Evolutionary conservation across 1,140 invertebrate species (phyloP), one percentile per base, ranked within the genome.

Genomic region (Apis mellifera): DNA sequence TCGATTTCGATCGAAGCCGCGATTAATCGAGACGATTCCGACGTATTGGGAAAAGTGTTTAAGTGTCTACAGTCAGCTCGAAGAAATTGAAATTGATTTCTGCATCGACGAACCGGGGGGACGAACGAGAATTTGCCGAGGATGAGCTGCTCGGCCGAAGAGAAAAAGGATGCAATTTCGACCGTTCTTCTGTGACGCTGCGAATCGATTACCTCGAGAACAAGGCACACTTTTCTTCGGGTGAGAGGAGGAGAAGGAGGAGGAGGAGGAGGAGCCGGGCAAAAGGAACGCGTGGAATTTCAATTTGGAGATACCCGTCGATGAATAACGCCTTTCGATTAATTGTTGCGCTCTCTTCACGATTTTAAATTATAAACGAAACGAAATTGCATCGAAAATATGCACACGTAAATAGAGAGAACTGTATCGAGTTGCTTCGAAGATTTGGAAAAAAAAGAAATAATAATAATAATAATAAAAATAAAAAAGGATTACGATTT

Each of bases 81-180:
- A 17, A 65, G 50, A 21, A 11, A 48, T 32, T 32, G 50, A 77
- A 68, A 77, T 77, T 77, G 75, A 77, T 77, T 77, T 77, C 48
- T 32, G 32, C 52, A 54, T 11, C 21, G 42, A 42, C 66, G 48
- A 69, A 15, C 17, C n/a, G 21, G 21, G 9, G 66, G 32, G 52
- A 59, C 55, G 62, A 32, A 32, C 32, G 32, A 42, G 50, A 69
- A 77, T 77, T 77, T 54, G 42, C 50, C n/a, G 62, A 32, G 32
- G 54, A 32, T 50, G 21, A 54, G 21, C 50, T 68, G 42, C 65
- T 66, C 65, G 42, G 13, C 19, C 21, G 42, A 21, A 23, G 15
- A 52, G 74, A 77, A 48, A 77, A 78, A 78, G 65, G 52, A 50
- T 17, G 76, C 76, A 57, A 78, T 78, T 68, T 68, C 64, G 62